phyloP scores from a whole-genome alignment of 2,797 vertebrate genomes.

The Antennarius maculatus region DNA sequence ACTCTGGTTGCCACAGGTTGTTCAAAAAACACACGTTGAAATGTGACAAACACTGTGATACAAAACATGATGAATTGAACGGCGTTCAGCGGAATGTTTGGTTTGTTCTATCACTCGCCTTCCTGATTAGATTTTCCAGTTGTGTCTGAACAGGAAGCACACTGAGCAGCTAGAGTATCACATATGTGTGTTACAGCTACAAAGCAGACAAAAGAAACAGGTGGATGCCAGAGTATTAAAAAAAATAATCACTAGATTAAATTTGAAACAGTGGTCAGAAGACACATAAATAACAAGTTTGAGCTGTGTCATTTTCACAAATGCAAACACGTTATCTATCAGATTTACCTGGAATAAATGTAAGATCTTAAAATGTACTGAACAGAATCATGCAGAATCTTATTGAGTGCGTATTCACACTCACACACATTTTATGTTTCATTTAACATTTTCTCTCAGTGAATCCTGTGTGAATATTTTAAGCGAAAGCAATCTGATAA shows the following conservation, averaged over 20 bases:
- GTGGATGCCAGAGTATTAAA: not conserved
- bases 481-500: not conserved
- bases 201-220: not conserved
- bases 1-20: constrained; percentile 67
- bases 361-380: not conserved
- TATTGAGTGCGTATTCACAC: not conserved
- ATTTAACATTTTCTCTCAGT: not conserved
- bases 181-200: constrained; percentile 1
- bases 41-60: constrained; percentile 47
- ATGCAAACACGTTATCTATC: not conserved
- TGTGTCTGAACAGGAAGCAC: not conserved
- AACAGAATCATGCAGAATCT: not conserved
- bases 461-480: not conserved
- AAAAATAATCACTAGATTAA: not conserved
- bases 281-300: not conserved
- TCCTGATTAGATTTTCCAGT: constrained; percentile 23
- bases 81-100: not conserved
- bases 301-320: not conserved
- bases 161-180: not conserved
- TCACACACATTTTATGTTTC: not conserved
- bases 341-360: not conserved
- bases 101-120: constrained; percentile 18
- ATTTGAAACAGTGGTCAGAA: not conserved
- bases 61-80: constrained; percentile 30
- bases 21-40: constrained; percentile 62